A percentile compares a stretch with the other conserved stretches of the same genome.
Conservation (phyloP, 2,113 vertebrate genomes). For the Cariama cristata region DNA sequence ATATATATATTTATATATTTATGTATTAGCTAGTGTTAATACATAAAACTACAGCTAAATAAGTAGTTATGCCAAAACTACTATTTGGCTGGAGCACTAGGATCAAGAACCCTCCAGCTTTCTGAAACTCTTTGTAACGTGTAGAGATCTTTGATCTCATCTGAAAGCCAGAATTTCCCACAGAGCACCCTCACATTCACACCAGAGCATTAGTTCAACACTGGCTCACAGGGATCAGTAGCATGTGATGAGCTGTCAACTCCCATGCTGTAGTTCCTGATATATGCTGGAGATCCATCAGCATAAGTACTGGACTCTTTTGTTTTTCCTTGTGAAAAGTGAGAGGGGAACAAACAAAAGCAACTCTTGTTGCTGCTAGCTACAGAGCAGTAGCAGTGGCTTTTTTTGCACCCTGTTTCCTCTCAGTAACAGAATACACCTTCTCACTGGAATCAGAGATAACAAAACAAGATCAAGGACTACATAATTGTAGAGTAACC, state of each 20-base stretch:
- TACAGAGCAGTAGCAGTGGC: not conserved
- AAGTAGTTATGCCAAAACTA: not conserved
- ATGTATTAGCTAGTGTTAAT: not conserved
- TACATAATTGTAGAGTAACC: not conserved
- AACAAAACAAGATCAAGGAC: not conserved
- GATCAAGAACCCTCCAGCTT: not conserved
- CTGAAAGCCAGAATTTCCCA: not conserved
- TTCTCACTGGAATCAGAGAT: not conserved
- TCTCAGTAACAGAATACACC: not conserved
- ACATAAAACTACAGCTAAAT: not conserved
- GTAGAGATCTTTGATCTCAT: not conserved
- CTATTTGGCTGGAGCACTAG: not conserved
- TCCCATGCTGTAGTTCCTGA: not conserved
- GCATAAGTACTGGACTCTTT: not conserved
- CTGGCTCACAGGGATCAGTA: not conserved
- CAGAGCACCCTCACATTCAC: not conserved
- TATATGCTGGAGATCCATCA: not conserved
- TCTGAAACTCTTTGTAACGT: not conserved
- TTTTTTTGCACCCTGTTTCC: not conserved
- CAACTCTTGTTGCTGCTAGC: not conserved
- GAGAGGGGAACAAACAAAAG: not conserved
- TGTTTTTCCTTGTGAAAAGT: not conserved
- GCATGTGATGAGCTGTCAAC: not conserved
- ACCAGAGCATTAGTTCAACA: not conserved
- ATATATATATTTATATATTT: no score